These are phyloP conservation scores for Drosophila limbata DNA, from an alignment of 2,888 invertebrate genomes.

Conservation along the genomic window DNA sequence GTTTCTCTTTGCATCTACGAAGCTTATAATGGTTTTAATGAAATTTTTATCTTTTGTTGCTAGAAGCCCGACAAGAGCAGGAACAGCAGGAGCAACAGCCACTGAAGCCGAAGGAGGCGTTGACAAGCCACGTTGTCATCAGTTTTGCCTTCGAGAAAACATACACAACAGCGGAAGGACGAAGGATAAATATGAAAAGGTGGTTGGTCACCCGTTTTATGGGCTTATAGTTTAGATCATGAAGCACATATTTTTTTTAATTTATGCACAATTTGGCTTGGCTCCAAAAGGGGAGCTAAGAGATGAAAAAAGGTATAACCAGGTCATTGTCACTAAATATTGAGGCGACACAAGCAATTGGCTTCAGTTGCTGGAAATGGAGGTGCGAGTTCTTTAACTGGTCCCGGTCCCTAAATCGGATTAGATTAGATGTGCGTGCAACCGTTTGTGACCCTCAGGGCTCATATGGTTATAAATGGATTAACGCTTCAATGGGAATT, in stretches of 20 bases:
- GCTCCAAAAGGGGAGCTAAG: conserved; percentile 9
- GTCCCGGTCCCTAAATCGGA: conserved; percentile 62
- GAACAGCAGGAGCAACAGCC: conserved; percentile 17
- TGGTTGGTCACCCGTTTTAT: conserved; percentile 56
- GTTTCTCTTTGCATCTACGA: conserved; percentile 45
- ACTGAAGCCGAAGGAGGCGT: conserved; percentile 60
- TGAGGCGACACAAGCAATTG: conserved; percentile 71
- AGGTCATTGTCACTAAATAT: conserved; percentile 74
- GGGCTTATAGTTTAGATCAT: conserved; percentile 68
- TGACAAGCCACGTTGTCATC: conserved; percentile 80
- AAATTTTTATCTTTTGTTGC: conserved; percentile 79
- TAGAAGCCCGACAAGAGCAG: conserved; percentile 55
- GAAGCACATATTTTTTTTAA: conserved; percentile 57
- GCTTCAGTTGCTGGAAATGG: conserved; percentile 17
- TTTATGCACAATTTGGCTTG: conserved; percentile 72
- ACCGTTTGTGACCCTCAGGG: conserved; percentile 60
- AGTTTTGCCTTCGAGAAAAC: conserved; percentile 67
- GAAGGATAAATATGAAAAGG: conserved; percentile 38
- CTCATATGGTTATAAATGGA: conserved; percentile 65
- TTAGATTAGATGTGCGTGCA: conserved; percentile 73
- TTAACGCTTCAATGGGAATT: conserved; percentile 80
- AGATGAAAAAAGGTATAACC: conserved; percentile 40
- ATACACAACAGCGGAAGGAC: conserved; percentile 16
- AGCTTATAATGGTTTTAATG: conserved; percentile 76
- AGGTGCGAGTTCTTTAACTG: background rate